Evolutionary conservation across 2,113 vertebrate genomes (phyloP).

Genomic region (Peromyscus polionotus): DNA sequence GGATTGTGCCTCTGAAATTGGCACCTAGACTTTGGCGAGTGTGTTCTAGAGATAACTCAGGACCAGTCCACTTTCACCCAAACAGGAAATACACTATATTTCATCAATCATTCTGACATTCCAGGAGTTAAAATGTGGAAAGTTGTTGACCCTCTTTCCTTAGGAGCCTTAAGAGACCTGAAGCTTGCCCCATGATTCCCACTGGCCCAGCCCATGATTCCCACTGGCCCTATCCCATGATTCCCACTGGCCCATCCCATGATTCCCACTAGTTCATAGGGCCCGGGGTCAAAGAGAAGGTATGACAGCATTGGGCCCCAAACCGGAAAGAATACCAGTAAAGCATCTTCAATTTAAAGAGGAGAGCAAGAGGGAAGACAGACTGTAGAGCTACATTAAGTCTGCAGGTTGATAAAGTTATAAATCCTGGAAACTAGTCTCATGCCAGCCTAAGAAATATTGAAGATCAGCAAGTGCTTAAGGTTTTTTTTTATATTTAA

Average conservation of each 20-base stretch:
- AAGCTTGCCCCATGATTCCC: neutral
- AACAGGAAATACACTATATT: neutral
- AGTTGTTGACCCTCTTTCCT: neutral
- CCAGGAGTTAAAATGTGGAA: neutral
- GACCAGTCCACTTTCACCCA: neutral
- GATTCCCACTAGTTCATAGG: neutral
- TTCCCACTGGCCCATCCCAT: neutral
- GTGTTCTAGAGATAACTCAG: neutral
- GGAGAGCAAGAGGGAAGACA: neutral
- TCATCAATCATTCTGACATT: neutral
- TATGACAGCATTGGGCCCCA: neutral
- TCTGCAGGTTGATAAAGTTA: no score
- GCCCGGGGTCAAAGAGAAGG: neutral
- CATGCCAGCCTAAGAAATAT: neutral
- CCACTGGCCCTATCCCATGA: neutral
- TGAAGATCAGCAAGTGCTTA: neutral
- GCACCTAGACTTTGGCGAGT: neutral
- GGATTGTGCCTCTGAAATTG: neutral
- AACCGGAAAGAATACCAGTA: neutral
- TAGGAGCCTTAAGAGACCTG: neutral
- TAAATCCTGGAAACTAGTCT: neutral
- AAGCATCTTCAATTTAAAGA: neutral
- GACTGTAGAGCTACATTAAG: neutral
- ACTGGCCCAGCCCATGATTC: neutral
- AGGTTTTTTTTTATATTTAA: conserved; percentile 16